phyloP scores from a whole-genome alignment of 2,113 vertebrate genomes.

The Labeo catla region DNA sequence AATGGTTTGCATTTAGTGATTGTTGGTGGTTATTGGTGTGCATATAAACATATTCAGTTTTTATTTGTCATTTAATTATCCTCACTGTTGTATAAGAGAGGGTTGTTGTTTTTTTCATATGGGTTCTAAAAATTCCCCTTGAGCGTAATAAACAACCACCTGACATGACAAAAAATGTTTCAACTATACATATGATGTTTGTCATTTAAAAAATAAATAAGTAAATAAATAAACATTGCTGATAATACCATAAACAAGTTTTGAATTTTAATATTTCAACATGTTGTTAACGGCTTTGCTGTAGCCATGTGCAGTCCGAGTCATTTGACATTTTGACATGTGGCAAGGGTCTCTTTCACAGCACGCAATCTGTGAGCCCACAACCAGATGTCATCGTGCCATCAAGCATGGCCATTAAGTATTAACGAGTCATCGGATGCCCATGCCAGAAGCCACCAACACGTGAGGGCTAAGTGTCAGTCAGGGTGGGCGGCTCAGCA shows the following conservation, averaged over 20 bases:
- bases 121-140: too few relatives aligned
- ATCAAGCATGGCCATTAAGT: constrained; percentile 69
- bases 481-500: background rate
- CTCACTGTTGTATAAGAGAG: too few relatives aligned
- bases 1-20: too few relatives aligned
- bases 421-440: constrained; percentile 70
- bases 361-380: constrained; percentile 44
- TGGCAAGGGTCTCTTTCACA: constrained; percentile 56
- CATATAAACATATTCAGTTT: too few relatives aligned
- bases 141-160: background rate
- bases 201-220: background rate
- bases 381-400: constrained; percentile 68
- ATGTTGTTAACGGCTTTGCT: background rate
- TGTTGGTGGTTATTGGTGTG: too few relatives aligned
- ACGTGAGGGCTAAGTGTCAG: constrained; percentile 56
- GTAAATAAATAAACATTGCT: too few relatives aligned
- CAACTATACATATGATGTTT: background rate
- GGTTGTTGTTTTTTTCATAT: too few relatives aligned
- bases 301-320: background rate
- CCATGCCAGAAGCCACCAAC: constrained; percentile 55
- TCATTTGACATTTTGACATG: constrained; percentile 42
- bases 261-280: background rate
- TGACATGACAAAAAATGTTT: background rate
- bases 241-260: too few relatives aligned
- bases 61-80: too few relatives aligned